Evolutionary conservation across 2,888 invertebrate genomes (phyloP), one percentile per base, ranked within the genome.

Genomic region (Sussaba pulchella): DNA sequence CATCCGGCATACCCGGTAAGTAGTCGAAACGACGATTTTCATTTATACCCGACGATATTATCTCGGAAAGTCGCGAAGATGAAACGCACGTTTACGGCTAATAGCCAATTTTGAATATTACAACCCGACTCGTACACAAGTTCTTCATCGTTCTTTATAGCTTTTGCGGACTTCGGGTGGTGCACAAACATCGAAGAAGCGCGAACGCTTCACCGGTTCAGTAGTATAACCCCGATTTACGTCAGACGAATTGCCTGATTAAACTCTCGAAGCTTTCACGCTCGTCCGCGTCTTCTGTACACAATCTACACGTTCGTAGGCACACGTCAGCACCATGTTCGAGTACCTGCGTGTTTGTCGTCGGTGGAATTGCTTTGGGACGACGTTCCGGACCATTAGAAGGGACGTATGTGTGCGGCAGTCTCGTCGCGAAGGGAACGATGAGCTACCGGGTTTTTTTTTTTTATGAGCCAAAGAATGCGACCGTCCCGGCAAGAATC

Each of bases 181-280:
- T 59, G 17, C 31, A 50, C 31, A 6, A 36, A 17, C 61, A 76
- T 76, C 76, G 69, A 59, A 70, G 31, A 14, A n/a, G 50, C 54
- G 61, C 45, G 41, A 45, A 24, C 54, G 45, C 45, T n/a, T n/a
- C n/a, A n/a, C 17, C 21, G 21, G 36, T 63, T 43, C 59, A 76
- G 74, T 74, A 54, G 78, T 69, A 69, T 21, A 78, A 67, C 52
- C 74, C 52, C 64, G 74, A 54, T 69, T 78, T 64, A 57, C 63
- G 69, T 78, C 78, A 69, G 78, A 54, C 21, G 69, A 63, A 64
- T 74, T 43, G 72, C 41, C 14, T 39, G 73, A 43, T 41, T 52
- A 17, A 31, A 61, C 61, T 41, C 61, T 41, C 21, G 21, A 39
- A 39, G 50, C 67, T 10, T 19, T n/a, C 21, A 14, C 36, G n/a